phyloP scores from a whole-genome alignment of 2,113 vertebrate genomes.

The human region DNA sequence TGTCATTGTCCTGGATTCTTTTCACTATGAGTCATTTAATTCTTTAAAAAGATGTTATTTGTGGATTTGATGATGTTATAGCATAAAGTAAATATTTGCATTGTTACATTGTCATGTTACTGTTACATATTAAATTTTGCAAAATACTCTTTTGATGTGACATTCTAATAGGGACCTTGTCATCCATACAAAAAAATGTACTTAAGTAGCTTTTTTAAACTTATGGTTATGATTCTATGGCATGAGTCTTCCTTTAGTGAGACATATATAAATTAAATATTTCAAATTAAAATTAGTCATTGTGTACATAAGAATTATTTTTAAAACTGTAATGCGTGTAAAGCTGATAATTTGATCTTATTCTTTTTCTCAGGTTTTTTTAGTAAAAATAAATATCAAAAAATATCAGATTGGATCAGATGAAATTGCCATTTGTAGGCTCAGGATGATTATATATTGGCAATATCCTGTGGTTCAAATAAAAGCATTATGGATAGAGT shows the following conservation, averaged over 20 bases:
- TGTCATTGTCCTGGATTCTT: not conserved
- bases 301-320: not conserved
- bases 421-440: not conserved
- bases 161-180: not conserved
- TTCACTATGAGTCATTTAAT: not conserved
- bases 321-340: not conserved
- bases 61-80: not conserved
- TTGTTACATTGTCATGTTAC: not conserved
- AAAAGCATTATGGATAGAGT: not conserved
- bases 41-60: not conserved
- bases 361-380: not conserved
- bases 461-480: not conserved
- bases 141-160: not conserved
- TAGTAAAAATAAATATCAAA: not conserved
- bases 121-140: not conserved
- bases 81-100: not conserved
- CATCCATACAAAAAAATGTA: not conserved
- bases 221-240: not conserved
- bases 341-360: not conserved
- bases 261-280: not conserved
- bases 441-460: not conserved
- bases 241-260: not conserved
- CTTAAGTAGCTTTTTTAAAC: not conserved
- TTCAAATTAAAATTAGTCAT: not conserved
- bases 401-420: not conserved